Base-by-base conservation (phyloP, 1,140 invertebrate genomes). In the Lasioglossum albipes region DNA sequence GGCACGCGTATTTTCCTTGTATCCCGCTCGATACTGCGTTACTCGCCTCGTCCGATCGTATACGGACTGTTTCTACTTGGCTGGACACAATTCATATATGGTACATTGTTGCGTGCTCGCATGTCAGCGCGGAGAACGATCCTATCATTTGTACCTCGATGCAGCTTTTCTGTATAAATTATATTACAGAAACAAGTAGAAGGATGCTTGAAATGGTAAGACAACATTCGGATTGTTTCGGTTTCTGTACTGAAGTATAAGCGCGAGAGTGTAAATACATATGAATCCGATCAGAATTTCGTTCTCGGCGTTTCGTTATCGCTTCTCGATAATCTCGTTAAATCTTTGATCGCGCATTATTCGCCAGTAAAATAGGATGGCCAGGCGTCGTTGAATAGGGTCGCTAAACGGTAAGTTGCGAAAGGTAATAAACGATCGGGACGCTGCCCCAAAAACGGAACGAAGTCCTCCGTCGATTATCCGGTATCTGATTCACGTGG, bases 401-500 rank as follows among this genome's bases (percentile, higher is more conserved):
- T 27, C 16, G 16, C 62, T 31, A 31, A 20, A 41, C 9, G 16
- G 7, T 59, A 59, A 54, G 42, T 27, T 27, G 2, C 45, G 13
- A 27, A 68, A 68, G 41, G 65, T 45, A 22, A 45, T 67, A 67
- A 45, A 67, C 42, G 65, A 45, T n/a, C 36, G 65, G 41, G 10
- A 45, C 65, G 31, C 0, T 22, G 41, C 7, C 68, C 10, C 68
- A 22, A 70, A 70, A 70, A 52, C 62, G 57, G 71, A 82, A 82
- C 78, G 75, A 27, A 84, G 82, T 84, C 82, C 78, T 84, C 79
- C 36, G 67, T 69, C 69, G 79, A 69, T 74, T 49, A 27, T 18
- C 18, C 20, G 27, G 45, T 84, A 84, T 82, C 79, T 73, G 79
- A 84, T 84, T 80, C 67, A 82, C 82, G 79, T 84, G 74, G 74